Base-by-base conservation (phyloP, 2,113 vertebrate genomes). In the Sceloporus undulatus region DNA sequence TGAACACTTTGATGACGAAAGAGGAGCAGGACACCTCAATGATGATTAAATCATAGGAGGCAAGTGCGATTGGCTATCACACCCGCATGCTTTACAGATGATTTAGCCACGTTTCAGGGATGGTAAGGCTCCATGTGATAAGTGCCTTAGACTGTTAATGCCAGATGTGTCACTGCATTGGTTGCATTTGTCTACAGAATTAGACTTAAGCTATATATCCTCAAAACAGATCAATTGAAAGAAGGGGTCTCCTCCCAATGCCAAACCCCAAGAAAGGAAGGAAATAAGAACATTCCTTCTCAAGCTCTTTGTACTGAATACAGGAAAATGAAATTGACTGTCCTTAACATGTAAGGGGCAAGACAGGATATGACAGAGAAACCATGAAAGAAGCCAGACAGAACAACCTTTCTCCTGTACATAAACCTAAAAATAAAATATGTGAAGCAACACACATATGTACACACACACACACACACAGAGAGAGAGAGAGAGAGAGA, bases 301-400 rank as follows among this genome's bases (percentile, higher is more conserved):
- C 77, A 71, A 56, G 73, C 48, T 71, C 34, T 87, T 80, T 87
- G n/a, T 80, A 56, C 38, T 80, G 68, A 87, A 71, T 52, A 71
- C 48, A 73, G 68, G 40, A 73, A 87, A 80, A 80, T 79, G 65
- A 80, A 87, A 87, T 80, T 73, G 66, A 59, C 76, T 87, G 85
- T 52, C 78, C 52, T 87, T 9, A 11, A 40, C 42, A n/a, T 87
- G 34, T 34, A 87, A 87, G 68, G 66, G 85, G 66, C 78, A 78
- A 86, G 75, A 52, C 74, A 52, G 75, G 78, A n/a, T 79, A 68
- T 27, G n/a, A 59, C 85, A 80, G 78, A 87, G 68, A 87, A 48
- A 52, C 66, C 38, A 42, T 25, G 68, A 80, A 86, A 62, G 68
- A 18, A 87, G 78, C 52, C 66, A 87, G 19, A 79, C 52, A 80